Evolutionary conservation across 2,888 invertebrate species (phyloP).

Genomic region (Zootermopsis nevadensis): DNA sequence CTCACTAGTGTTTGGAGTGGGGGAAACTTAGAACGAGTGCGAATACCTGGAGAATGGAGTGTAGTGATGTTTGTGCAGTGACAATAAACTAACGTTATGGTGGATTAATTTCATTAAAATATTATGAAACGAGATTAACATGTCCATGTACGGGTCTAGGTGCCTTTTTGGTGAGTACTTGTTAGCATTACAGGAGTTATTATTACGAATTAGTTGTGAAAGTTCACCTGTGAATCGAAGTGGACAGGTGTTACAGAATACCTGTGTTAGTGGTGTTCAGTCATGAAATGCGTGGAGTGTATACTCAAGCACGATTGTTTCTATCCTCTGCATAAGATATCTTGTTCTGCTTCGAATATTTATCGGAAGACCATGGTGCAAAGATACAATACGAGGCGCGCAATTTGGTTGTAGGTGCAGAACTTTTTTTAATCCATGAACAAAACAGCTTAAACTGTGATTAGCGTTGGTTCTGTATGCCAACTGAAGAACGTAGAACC

Average conservation of each 20-base stretch:
- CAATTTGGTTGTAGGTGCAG: no score
- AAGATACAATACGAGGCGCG: no score
- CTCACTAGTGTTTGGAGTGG: not conserved
- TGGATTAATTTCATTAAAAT: constrained; percentile 18
- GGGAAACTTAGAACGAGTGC: not conserved
- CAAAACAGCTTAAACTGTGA: no score
- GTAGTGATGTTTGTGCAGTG: constrained; percentile 13
- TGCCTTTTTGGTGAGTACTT: constrained; percentile 42
- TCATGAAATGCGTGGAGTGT: no score
- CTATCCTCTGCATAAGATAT: no score
- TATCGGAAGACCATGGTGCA: no score
- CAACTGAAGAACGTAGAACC: no score
- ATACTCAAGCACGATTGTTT: no score
- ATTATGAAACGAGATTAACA: constrained; percentile 40
- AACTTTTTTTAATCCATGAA: no score
- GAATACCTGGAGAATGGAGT: constrained; percentile 7
- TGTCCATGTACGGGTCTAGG: constrained; percentile 39
- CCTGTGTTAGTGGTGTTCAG: not conserved
- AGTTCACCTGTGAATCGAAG: constrained; percentile 18
- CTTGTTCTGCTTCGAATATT: no score
- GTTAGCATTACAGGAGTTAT: not conserved
- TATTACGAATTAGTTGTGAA: not conserved
- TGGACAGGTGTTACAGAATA: constrained; percentile 26
- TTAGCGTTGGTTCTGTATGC: no score
- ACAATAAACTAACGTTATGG: constrained; percentile 22